Evolutionary conservation across 1,140 invertebrate genomes (phyloP).

Genomic region (Saccostrea cuccullata): DNA sequence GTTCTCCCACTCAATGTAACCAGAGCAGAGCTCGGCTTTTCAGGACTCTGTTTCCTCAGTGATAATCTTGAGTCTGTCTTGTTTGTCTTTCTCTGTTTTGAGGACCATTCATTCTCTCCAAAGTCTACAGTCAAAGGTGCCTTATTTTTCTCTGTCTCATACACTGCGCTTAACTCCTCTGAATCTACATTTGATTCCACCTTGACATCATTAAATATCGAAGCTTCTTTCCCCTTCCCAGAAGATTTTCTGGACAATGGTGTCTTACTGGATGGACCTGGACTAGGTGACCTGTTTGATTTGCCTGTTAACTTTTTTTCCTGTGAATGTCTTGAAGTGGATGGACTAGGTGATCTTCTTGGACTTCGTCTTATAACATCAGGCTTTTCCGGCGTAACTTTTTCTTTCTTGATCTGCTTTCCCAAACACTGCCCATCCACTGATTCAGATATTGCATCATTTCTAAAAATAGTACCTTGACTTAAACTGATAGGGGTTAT

Average conservation of each 20-base stretch:
- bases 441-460: not conserved
- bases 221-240: not conserved
- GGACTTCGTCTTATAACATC: conserved; percentile 33
- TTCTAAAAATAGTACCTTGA: not conserved
- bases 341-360: conserved; percentile 32
- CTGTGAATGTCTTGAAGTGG: not conserved
- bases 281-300: not conserved
- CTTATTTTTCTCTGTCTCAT: not conserved
- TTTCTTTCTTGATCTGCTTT: conserved; percentile 50
- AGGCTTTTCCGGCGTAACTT: conserved; percentile 31
- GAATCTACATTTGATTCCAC: conserved; percentile 6
- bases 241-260: conserved; percentile 25
- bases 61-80: not conserved
- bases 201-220: conserved; percentile 1
- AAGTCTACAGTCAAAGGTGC: not conserved
- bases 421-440: conserved; percentile 24
- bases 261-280: conserved; percentile 31
- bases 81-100: conserved; percentile 11
- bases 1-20: not conserved
- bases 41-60: not conserved
- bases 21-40: not conserved
- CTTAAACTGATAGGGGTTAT: not conserved
- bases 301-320: not conserved
- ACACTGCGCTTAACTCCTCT: not conserved
- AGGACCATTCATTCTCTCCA: not conserved